Percentiles rank a stretch among this genome's conserved stretches.
These are phyloP conservation scores for Pungitius pungitius DNA, from an alignment of 2,113 vertebrate species.

Conservation along the genomic window DNA sequence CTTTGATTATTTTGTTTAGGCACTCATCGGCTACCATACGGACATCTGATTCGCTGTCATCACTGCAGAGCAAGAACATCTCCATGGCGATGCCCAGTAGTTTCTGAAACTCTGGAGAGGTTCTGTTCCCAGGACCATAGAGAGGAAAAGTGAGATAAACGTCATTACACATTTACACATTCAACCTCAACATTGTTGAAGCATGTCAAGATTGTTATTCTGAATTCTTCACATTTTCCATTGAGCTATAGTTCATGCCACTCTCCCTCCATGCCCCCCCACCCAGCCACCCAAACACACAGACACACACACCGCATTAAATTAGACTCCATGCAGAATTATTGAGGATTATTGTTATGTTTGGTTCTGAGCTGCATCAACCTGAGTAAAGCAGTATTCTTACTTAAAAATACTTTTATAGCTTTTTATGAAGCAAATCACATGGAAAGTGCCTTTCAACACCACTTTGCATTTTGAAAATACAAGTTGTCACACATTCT, in stretches of 20 bases:
- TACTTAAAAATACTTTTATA: too few species aligned
- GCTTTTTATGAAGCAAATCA: neutral
- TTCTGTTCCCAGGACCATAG: constrained; percentile 80
- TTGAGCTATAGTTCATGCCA: neutral
- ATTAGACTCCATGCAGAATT: neutral
- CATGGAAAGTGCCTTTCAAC: neutral
- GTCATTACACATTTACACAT: constrained; percentile 31
- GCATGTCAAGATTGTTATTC: neutral
- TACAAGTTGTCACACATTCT: neutral
- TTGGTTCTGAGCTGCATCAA: neutral
- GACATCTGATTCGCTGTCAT: constrained; percentile 95
- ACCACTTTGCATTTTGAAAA: neutral
- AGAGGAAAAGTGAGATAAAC: constrained; percentile 18
- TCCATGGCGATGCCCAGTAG: constrained; percentile 97
- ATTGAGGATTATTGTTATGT: neutral
- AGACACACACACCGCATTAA: neutral
- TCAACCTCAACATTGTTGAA: too few species aligned
- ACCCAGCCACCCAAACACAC: neutral
- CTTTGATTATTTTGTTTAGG: constrained; percentile 99
- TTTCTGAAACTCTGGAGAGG: constrained; percentile 98
- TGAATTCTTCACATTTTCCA: neutral
- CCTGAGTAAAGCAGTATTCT: neutral
- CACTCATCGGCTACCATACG: constrained; percentile 99
- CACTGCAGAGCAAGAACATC: constrained; percentile 95
- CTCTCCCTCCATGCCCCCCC: neutral